Percentiles rank a stretch among this genome's conserved stretches.
Conservation (phyloP, 2,113 vertebrate species). For the Ellobius talpinus region DNA sequence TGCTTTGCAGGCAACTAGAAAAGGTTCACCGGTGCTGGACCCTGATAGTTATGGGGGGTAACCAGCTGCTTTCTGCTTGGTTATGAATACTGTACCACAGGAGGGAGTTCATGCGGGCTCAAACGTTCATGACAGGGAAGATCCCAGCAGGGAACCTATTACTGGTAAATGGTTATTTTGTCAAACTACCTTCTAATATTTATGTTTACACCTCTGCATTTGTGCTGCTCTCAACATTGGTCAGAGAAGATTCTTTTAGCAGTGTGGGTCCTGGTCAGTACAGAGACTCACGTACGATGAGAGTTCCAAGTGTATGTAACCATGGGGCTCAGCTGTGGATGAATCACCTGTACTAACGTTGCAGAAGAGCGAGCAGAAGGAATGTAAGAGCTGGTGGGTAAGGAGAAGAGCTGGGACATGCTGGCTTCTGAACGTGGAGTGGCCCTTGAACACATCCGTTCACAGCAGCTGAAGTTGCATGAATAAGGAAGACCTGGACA, state of each 20-base stretch:
- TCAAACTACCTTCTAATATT: background rate
- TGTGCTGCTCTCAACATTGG: background rate
- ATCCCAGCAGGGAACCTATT: background rate
- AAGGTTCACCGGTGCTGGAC: background rate
- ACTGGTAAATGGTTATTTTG: background rate
- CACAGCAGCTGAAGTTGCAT: background rate
- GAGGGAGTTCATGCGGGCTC: background rate
- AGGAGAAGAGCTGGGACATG: background rate
- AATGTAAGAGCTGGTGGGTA: background rate
- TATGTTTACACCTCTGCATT: background rate
- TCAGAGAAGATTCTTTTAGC: background rate
- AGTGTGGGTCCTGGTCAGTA: background rate
- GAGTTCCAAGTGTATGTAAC: background rate
- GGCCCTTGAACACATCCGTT: background rate
- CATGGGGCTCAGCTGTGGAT: background rate
- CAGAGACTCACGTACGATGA: background rate
- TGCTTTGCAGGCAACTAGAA: background rate
- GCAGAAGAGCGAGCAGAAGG: background rate
- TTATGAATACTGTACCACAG: background rate
- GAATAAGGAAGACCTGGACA: background rate
- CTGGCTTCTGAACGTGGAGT: background rate
- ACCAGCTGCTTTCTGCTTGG: background rate
- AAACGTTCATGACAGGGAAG: background rate
- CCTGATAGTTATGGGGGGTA: background rate
- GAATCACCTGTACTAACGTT: background rate